Conservation (phyloP, 2,797 vertebrate genomes). For the Mycteria americana region DNA sequence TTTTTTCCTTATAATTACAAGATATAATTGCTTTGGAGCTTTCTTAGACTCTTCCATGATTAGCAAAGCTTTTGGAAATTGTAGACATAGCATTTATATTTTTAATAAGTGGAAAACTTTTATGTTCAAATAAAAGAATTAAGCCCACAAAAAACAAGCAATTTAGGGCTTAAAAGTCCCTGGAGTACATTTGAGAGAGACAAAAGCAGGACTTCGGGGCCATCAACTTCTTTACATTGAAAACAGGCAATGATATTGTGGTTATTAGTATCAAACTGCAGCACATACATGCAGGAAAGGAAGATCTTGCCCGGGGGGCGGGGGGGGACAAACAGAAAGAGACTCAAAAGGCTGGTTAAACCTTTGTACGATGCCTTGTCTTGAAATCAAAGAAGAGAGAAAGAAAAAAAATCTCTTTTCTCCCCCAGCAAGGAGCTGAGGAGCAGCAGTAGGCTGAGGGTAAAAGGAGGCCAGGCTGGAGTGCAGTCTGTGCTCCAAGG, state of each 20-base stretch:
- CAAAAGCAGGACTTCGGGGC: not conserved
- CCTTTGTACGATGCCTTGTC: not conserved
- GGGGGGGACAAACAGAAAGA: not conserved
- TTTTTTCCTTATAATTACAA: conserved; percentile 74
- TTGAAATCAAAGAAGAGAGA: not conserved
- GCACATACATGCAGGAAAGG: not conserved
- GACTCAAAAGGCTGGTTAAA: not conserved
- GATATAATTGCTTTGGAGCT: conserved; percentile 73
- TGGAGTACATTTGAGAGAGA: not conserved
- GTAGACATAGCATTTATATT: conserved; percentile 63
- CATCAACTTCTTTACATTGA: not conserved
- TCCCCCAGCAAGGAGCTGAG: not conserved
- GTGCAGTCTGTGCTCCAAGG: not conserved
- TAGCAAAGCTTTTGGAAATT: conserved; percentile 68
- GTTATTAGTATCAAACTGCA: not conserved
- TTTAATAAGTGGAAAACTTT: conserved; percentile 64
- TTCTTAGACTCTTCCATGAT: conserved; percentile 70
- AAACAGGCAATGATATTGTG: not conserved
- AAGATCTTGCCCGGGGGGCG: not conserved
- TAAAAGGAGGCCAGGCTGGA: not conserved
- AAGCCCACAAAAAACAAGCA: conserved; percentile 22
- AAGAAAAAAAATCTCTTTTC: not conserved
- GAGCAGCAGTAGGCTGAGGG: not conserved
- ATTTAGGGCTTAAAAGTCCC: not conserved
- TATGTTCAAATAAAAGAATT: conserved; percentile 58